A percentile compares a stretch with the other conserved stretches of the same genome.
phyloP scores from a whole-genome alignment of 2,797 vertebrate genomes.

The Myripristis jacobus region DNA sequence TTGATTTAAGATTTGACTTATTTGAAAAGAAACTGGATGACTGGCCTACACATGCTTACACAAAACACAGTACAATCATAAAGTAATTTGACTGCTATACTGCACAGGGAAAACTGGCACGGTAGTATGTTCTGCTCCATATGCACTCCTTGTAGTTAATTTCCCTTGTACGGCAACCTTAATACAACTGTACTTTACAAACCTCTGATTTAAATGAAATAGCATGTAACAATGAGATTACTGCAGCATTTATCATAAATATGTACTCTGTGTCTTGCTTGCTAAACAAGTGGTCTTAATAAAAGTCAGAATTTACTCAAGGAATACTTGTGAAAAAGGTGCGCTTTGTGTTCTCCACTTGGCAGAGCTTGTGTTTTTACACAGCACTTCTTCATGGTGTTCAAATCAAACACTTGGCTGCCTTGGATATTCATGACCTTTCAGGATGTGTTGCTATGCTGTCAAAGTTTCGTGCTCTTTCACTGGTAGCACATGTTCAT shows the following conservation, averaged over 20 bases:
- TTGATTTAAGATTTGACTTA: too few species aligned
- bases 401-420: slow-evolving; percentile 42
- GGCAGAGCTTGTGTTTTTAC: slow-evolving; percentile 19
- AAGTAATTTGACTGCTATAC: too few species aligned
- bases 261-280: neutral
- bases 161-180: too few species aligned
- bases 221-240: neutral
- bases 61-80: too few species aligned
- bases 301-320: neutral
- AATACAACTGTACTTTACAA: neutral
- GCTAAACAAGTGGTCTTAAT: neutral
- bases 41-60: too few species aligned
- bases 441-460: slow-evolving; percentile 17
- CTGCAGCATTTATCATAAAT: neutral
- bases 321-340: neutral
- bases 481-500: slow-evolving; percentile 27
- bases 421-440: slow-evolving; percentile 36
- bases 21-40: too few species aligned
- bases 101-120: too few species aligned
- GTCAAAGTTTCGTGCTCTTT: slow-evolving; percentile 32
- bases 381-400: slow-evolving; percentile 36
- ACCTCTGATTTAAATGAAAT: neutral
- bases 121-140: too few species aligned
- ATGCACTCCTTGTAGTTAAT: too few species aligned
- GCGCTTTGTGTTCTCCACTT: neutral